phyloP scores from a whole-genome alignment of 2,797 vertebrate species.

The Pseudocheirus occidentalis region DNA sequence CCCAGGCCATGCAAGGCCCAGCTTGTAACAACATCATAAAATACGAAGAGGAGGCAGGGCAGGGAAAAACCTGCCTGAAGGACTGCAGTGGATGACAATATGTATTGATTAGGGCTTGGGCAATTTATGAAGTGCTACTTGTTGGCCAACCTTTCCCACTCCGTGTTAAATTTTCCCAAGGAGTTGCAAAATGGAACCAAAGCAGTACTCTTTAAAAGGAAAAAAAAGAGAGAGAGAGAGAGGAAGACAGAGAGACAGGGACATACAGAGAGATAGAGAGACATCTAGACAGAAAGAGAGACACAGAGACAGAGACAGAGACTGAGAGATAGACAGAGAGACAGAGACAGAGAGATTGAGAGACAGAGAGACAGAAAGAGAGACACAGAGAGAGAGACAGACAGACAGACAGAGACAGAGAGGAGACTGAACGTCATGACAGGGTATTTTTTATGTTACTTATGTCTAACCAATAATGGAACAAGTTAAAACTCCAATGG shows the following conservation, averaged over 20 bases:
- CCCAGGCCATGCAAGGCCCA: conserved; percentile 86
- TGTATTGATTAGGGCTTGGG: conserved; percentile 86
- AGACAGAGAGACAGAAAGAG: no score
- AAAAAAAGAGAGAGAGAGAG: not conserved
- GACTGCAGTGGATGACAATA: conserved; percentile 86
- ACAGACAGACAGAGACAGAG: not conserved
- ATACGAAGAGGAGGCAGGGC: conserved; percentile 86
- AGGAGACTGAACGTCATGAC: conserved; percentile 68
- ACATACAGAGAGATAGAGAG: no score
- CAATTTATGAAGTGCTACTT: conserved; percentile 88
- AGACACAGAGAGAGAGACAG: not conserved
- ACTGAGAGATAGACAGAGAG: not conserved
- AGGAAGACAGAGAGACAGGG: no score
- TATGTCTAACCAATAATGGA: conserved; percentile 81
- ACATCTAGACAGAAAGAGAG: no score
- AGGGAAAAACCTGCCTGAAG: conserved; percentile 82
- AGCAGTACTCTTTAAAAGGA: conserved; percentile 78
- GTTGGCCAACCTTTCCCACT: conserved; percentile 83
- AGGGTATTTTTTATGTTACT: conserved; percentile 79
- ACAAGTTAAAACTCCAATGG: conserved; percentile 75
- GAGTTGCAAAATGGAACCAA: conserved; percentile 84
- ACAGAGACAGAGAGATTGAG: not conserved
- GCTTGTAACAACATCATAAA: conserved; percentile 91
- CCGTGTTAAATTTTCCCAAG: conserved; percentile 84
- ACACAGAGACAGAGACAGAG: not conserved